These are phyloP conservation scores for Desmodus rotundus DNA, from an alignment of 2,113 vertebrate species.

Conservation along the genomic window DNA sequence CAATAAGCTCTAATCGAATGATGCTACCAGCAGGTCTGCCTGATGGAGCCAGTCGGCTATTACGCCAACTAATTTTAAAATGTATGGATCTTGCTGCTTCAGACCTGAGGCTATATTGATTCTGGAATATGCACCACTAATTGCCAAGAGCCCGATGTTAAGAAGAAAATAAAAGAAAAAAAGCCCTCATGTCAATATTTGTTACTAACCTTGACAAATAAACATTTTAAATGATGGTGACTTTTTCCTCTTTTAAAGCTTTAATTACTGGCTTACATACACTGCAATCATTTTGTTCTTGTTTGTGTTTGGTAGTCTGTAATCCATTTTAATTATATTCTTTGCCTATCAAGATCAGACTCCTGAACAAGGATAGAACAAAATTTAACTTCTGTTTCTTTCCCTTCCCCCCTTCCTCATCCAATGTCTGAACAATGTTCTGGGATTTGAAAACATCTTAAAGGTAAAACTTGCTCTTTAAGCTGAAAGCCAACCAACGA, in stretches of 20 bases:
- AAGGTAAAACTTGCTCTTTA: constrained; percentile 3
- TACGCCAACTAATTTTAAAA: constrained; percentile 45
- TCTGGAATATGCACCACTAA: constrained; percentile 50
- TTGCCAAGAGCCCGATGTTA: constrained; percentile 23
- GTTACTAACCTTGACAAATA: constrained; percentile 71
- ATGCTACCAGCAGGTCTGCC: not conserved
- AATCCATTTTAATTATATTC: constrained; percentile 74
- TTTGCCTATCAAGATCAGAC: constrained; percentile 69
- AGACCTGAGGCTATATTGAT: constrained; percentile 64
- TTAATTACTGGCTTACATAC: constrained; percentile 68
- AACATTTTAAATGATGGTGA: constrained; percentile 59
- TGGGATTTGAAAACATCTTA: constrained; percentile 41
- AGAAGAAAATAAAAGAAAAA: constrained; percentile 54
- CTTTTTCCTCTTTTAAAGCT: constrained; percentile 71
- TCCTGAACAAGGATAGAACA: constrained; percentile 53
- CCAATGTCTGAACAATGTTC: constrained; percentile 24
- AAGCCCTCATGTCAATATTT: constrained; percentile 67
- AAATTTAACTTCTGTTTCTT: constrained; percentile 43
- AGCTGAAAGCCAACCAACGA: not conserved
- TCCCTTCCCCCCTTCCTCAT: not conserved
- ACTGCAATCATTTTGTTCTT: constrained; percentile 74
- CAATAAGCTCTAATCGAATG: constrained; percentile 56
- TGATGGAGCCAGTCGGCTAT: constrained; percentile 39
- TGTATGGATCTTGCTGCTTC: constrained; percentile 29
- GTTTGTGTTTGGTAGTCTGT: constrained; percentile 70